Evolutionary conservation across 64 coral and sea anemone species (phyloP), one percentile per base, ranked within the genome.

Genomic region (Actinia equina): DNA sequence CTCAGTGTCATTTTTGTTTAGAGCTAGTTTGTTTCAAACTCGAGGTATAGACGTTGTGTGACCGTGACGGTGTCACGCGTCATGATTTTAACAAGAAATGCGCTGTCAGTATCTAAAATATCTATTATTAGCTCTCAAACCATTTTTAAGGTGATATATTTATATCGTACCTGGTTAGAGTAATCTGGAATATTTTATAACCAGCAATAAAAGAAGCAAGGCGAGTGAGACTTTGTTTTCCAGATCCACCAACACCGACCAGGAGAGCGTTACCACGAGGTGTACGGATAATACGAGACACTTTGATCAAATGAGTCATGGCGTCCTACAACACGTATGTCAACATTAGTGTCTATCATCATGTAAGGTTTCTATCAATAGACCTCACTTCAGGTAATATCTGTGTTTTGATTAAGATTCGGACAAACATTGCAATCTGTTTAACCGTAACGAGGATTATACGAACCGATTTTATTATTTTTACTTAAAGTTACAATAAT

Each of bases 201-300:
- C 97, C 97, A 62, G 97, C 97, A 71, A 99, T 99, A 63, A 91
- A 93, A 8, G 97, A 99, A 82, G 97, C 97, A 44, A 99, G 79
- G 70, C 97, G 74, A 3, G 97, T 99, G 79, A 99, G 91, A 70
- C 97, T 99, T 53, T 99, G 97, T 43, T 99, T 99, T 88, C 97
- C 97, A 59, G 97, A 99, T 4, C 97, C 97, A 45, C 97, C 97
- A 5, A 99, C 97, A 83, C 97, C 97, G 17, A 99, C 97, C 11
- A 99, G 64, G 19, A 99, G 44, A n/a, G 97, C 93, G 25, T 99
- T 99, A 15, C 97, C 97, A 60, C 97, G 97, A n/a, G 97, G 97
- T 6, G 97, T 99, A 26, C 69, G n/a, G n/a, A 99, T 99, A 25
- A 99, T 93, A 14, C 97, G 97, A 5, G 97, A 99, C 44, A 99